Evolutionary conservation across 2,888 invertebrate genomes (phyloP), one percentile per base, ranked within the genome.

Genomic region (Phyto melanocephala): DNA sequence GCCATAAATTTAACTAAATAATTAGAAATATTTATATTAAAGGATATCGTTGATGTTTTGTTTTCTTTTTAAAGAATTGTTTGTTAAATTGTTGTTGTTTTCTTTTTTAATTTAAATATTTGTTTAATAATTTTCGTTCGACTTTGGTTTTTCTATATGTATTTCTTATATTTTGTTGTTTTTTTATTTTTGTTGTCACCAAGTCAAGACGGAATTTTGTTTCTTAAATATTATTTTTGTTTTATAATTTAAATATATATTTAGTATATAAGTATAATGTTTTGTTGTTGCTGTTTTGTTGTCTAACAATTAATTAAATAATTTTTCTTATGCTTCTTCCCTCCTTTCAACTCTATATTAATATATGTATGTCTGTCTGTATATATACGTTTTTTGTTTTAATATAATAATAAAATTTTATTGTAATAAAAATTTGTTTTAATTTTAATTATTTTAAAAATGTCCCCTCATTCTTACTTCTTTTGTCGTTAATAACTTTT

Each of bases 141-240:
- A 84, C 80, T 77, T 70, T 77, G 80, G 76, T 77, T 81, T 47
- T 63, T 42, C 15, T 42, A 42, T 62, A 7, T 63, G 20, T 71
- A 52, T 65, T 40, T 35, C 58, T 35, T 2, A 42, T 54, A 45
- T 80, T 63, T 75, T 85, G n/a, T 83, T 83, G 84, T 84, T 86
- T 75, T n/a, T n/a, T n/a, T n/a, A n/a, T n/a, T n/a, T n/a, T n/a
- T n/a, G n/a, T n/a, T n/a, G n/a, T n/a, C n/a, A 65, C 79, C 82
- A 79, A 82, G 86, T 86, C 86, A 87, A 87, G 86, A 87, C 86
- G 86, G 86, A 86, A 85, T 87, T 86, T 85, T 85, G 84, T 85
- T 86, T 52, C 81, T 83, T 84, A 80, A 78, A 85, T 81, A 60
- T 56, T 82, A 42, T 75, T 63, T 45, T 63, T 78, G 33, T 35